phyloP scores from a whole-genome alignment of 1,140 invertebrate genomes.

The Pantala flavescens region DNA sequence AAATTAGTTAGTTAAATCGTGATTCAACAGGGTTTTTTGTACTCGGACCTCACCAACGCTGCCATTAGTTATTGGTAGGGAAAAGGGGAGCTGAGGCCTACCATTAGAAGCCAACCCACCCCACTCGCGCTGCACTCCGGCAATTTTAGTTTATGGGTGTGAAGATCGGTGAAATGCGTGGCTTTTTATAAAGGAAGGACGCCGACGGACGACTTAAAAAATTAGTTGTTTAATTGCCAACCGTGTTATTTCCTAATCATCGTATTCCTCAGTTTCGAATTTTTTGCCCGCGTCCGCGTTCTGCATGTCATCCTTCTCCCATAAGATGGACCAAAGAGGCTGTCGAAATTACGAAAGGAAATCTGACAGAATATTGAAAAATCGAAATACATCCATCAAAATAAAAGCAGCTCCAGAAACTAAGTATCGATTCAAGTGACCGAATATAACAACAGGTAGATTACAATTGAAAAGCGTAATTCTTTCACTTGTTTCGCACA shows the following conservation, averaged over 20 bases:
- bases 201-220: too few species aligned
- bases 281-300: background rate
- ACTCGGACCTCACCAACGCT: background rate
- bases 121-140: background rate
- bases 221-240: background rate
- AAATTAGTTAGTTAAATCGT: slow-evolving; percentile 6
- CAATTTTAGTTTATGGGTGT: background rate
- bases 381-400: background rate
- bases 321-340: background rate
- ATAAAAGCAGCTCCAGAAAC: too few species aligned
- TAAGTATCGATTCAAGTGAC: too few species aligned
- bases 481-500: too few species aligned
- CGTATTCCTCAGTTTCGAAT: background rate
- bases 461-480: too few species aligned
- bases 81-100: background rate
- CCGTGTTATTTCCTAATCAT: background rate
- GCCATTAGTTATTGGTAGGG: background rate
- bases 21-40: background rate
- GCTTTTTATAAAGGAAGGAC: too few species aligned
- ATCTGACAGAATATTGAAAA: background rate
- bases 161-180: background rate
- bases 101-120: background rate
- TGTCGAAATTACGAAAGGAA: background rate
- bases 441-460: too few species aligned
- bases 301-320: background rate